Base-by-base conservation (phyloP, 2,113 vertebrate genomes). In the Antennarius striatus region DNA sequence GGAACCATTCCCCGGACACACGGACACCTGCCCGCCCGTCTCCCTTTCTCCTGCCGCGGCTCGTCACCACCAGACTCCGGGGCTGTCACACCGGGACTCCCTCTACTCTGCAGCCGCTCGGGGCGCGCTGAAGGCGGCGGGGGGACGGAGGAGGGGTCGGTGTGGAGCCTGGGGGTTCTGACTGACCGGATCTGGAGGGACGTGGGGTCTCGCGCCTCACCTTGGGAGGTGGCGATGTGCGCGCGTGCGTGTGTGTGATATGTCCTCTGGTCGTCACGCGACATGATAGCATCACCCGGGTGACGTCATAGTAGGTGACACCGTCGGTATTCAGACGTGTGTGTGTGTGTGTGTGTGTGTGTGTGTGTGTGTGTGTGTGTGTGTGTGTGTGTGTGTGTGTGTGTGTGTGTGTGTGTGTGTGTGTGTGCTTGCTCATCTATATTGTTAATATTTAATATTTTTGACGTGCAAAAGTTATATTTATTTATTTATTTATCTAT, bases 221-320 rank as follows among this genome's bases (percentile, higher is more conserved):
- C 85, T 84, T 80, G 74, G 73, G 60, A 84, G 67, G 79, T 80
- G 70, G 64, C 67, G 69, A 3, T 63, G 29, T 9, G 63, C 11
- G 22, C 3, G 48, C 5, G 57, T 15, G 45, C 8, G 30, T 47
- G 55, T 46, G 30, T 62, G 50, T 46, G 32, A 17, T 53, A n/a
- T 62, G 53, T 62, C 46, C 32, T 55, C 28, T 55, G 28, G 46
- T 61, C 30, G 62, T 45, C 51, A 59, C 63, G 30, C 59, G 43
- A 60, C 50, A n/a, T 42, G 58, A 45, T 8, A 54, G 16, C 29
- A 56, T 61, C 71, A 32, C 51, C 2, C 17, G 12, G 36, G 13
- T 83, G 80, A 81, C 68, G 71, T 86, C 80, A 83, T 46, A 71
- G 68, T 7, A 16, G 16, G 9, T 67, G 60, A 51, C 52, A 66